Conservation (phyloP, 2,797 vertebrate species). For the Sternarchorhynchus goeldii region DNA sequence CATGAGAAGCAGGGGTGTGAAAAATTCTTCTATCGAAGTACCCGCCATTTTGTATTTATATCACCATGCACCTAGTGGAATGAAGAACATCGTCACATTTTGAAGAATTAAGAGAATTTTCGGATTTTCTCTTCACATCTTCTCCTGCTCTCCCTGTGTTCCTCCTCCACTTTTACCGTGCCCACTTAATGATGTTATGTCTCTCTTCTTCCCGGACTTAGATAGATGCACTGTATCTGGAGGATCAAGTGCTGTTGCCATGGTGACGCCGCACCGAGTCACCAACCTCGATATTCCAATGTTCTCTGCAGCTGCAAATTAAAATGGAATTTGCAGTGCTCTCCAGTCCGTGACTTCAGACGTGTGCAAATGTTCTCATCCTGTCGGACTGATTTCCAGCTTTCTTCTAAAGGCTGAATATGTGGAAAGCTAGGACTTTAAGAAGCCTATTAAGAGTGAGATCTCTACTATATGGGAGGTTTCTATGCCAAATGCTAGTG, state of each 20-base stretch:
- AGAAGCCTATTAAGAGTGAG: background rate
- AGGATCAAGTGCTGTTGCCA: slow-evolving; percentile 62
- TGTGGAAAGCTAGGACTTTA: slow-evolving; percentile 15
- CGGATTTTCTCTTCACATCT: background rate
- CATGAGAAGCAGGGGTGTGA: background rate
- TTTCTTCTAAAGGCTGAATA: slow-evolving; percentile 32
- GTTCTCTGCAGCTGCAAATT: slow-evolving; percentile 54
- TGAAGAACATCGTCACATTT: background rate
- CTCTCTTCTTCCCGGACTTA: slow-evolving; percentile 46
- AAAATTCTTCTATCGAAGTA: background rate
- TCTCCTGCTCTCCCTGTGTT: background rate
- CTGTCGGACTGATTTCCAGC: slow-evolving; percentile 47
- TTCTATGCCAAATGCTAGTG: background rate
- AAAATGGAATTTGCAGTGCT: slow-evolving; percentile 51
- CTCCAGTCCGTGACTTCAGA: slow-evolving; percentile 29
- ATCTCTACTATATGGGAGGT: background rate
- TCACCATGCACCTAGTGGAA: too few species aligned
- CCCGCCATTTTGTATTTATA: background rate
- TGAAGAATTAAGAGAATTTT: background rate
- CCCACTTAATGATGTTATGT: slow-evolving; percentile 48
- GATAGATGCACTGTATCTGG: slow-evolving; percentile 54
- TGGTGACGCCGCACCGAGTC: slow-evolving; percentile 59
- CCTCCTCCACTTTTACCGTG: slow-evolving; percentile 10
- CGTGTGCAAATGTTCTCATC: slow-evolving; percentile 42
- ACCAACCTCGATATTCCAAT: slow-evolving; percentile 45